These are phyloP conservation scores for Solen grandis DNA, from an alignment of 1,140 invertebrate species.

Conservation along the genomic window DNA sequence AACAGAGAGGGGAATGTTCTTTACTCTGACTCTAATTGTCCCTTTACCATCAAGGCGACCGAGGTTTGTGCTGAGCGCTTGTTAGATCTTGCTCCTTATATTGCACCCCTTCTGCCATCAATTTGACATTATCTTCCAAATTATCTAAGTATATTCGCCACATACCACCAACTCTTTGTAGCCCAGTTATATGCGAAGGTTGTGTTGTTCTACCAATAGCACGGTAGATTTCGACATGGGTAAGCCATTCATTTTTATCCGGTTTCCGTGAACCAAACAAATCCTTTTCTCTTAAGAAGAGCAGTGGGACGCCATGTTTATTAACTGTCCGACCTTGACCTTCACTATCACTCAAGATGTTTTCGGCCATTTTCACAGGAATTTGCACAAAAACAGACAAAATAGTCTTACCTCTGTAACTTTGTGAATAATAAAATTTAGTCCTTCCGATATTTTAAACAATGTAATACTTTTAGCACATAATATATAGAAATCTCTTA, in stretches of 20 bases:
- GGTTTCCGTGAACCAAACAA: too few species aligned
- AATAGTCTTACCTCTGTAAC: background rate
- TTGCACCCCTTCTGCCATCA: constrained; percentile 10
- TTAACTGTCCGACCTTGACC: background rate
- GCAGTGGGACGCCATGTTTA: too few species aligned
- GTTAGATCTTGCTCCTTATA: constrained; percentile 12
- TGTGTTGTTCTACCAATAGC: background rate
- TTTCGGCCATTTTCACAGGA: background rate
- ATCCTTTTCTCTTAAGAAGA: too few species aligned
- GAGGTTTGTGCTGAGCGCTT: constrained; percentile 1
- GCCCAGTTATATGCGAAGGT: constrained; percentile 9
- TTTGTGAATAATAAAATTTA: background rate
- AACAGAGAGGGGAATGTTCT: background rate
- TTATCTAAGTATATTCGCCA: constrained; percentile 31
- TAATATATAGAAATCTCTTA: too few species aligned
- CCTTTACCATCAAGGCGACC: background rate
- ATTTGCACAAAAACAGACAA: background rate
- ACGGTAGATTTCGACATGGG: constrained; percentile 15
- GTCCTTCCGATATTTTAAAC: background rate
- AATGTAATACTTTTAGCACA: background rate
- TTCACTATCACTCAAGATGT: background rate
- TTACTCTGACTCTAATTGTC: constrained; percentile 3
- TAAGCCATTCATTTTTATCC: constrained; percentile 22
- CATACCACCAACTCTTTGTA: constrained; percentile 22
- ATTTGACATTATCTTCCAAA: constrained; percentile 10